These are phyloP conservation scores for Lacanobia wlatinum DNA, from an alignment of 2,888 invertebrate genomes.

Conservation along the genomic window DNA sequence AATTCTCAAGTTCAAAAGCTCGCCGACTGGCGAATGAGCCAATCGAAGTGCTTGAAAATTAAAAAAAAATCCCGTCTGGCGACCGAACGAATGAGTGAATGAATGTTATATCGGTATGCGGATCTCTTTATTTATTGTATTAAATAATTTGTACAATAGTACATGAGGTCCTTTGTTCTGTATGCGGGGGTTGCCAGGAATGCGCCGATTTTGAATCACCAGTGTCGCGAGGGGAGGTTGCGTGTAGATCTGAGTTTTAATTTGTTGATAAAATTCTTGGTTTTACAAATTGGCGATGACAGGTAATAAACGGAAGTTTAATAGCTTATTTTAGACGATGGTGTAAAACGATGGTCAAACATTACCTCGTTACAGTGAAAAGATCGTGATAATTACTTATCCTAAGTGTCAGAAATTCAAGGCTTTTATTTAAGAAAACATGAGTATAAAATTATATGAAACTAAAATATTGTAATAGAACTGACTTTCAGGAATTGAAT, in stretches of 20 bases:
- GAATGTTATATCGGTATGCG: constrained; percentile 85
- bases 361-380: too few relatives aligned
- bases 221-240: constrained; percentile 58
- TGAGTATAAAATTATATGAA: too few relatives aligned
- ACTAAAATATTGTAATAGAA: too few relatives aligned
- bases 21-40: constrained; percentile 86
- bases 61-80: constrained; percentile 73
- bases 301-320: constrained; percentile 19
- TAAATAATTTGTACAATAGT: constrained; percentile 82
- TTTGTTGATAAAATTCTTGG: constrained; percentile 55
- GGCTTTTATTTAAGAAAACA: too few relatives aligned
- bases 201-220: constrained; percentile 67
- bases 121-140: constrained; percentile 86
- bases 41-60: constrained; percentile 84
- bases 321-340: neutral
- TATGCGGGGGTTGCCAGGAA: constrained; percentile 82
- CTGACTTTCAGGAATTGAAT: neutral
- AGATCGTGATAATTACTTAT: neutral
- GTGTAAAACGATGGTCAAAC: neutral
- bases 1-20: constrained; percentile 81
- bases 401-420: neutral
- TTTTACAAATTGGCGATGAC: constrained; percentile 22
- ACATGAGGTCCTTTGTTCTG: constrained; percentile 77
- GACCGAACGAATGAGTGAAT: constrained; percentile 79
- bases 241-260: constrained; percentile 53